Evolutionary conservation across 2,113 vertebrate species (phyloP), one percentile per base, ranked within the genome.

Genomic region (Pluvialis apricaria): DNA sequence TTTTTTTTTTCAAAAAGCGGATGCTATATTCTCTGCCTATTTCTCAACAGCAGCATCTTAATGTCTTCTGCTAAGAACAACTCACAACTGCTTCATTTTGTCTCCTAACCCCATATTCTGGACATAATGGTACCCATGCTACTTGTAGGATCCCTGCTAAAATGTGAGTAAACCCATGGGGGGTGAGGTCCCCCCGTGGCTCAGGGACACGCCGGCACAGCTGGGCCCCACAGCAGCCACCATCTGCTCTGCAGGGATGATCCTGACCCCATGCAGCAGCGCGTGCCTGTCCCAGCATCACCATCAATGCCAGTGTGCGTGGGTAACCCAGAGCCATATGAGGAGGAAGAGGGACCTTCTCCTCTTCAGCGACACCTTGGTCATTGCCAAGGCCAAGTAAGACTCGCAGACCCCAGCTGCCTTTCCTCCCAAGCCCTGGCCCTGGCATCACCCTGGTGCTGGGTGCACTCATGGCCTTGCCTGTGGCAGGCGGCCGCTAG

Each of bases 401-500:
- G 71, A 42, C 38, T 31, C 4, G 15, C 71, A 42, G 21, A 32
- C 47, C 47, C 20, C 47, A 47, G 47, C 47, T 25, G 51, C 38
- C 29, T 57, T 73, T 55, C 38, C 15, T 73, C 38, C 52, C 29
- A 34, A 25, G 29, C 29, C 29, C 71, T 19, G 38, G 20, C 26
- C 26, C 49, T 7, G 26, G 49, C 38, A 32, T 16, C 17, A 22
- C 34, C 44, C 47, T 38, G 57, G 4, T 38, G 26, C 42, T 14
- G 13, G 24, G 20, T 15, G 24, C 32, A 36, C 13, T 26, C 26
- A 6, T 16, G 57, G 42, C 73, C 15, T 2, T n/a, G 34, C 45
- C 26, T 5, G 1, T 31, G 76, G 22, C n/a, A 51, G 28, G n/a
- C 1, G 14, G 34, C 31, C 0, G 7, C 45, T 7, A 13, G 16